Percentiles rank a stretch among this genome's conserved stretches.
Evolutionary conservation across 2,888 invertebrate species (phyloP).

Genomic region (Acanthopleura granulata): DNA sequence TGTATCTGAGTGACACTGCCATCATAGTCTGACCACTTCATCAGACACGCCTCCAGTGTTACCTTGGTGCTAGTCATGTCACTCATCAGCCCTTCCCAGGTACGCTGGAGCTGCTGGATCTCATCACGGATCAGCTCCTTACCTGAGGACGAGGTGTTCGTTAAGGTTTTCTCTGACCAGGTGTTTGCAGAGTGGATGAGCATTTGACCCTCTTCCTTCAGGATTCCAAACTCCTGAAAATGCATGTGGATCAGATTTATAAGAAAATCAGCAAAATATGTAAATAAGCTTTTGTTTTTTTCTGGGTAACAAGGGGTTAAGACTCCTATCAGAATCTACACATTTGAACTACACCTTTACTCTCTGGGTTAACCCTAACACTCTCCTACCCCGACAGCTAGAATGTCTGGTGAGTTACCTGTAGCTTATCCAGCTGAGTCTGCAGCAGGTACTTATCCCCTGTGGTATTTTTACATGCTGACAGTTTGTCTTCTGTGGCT

Average conservation of each 20-base stretch:
- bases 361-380: too few species aligned
- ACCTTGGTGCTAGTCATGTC: slow-evolving; percentile 91
- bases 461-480: slow-evolving; percentile 85
- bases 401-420: slow-evolving; percentile 41
- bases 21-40: slow-evolving; percentile 94
- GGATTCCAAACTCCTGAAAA: slow-evolving; percentile 86
- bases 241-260: background rate
- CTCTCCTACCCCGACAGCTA: too few species aligned
- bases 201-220: slow-evolving; percentile 92
- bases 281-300: background rate
- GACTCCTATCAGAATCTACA: too few species aligned
- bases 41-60: slow-evolving; percentile 89
- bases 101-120: slow-evolving; percentile 85
- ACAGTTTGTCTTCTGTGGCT: slow-evolving; percentile 85
- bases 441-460: slow-evolving; percentile 67
- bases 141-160: slow-evolving; percentile 90
- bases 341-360: too few species aligned
- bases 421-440: slow-evolving; percentile 60
- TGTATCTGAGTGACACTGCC: slow-evolving; percentile 92
- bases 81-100: slow-evolving; percentile 89
- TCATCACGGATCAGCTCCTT: slow-evolving; percentile 89
- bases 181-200: slow-evolving; percentile 92
- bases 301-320: background rate
- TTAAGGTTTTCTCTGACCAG: slow-evolving; percentile 88
- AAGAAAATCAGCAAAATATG: background rate